Evolutionary conservation across 35 echinoderm and acorn worm species (phyloP), one percentile per base, ranked within the genome.

Genomic region (Lytechinus variegatus): DNA sequence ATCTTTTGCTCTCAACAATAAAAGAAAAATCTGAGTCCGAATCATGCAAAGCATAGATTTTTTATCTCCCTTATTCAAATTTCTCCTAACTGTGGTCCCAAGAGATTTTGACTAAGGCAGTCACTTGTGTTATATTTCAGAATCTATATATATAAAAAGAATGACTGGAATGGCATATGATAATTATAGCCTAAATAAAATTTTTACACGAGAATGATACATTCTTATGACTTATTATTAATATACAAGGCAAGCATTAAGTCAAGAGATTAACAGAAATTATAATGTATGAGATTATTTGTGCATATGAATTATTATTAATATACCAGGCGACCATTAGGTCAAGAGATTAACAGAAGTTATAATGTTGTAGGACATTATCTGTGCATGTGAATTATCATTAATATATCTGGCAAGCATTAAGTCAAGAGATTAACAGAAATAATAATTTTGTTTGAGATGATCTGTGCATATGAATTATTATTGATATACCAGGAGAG

Each of bases 391-490:
- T 90, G 52, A 90, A 90, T 90, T 54, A 13, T 54, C 0, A 90
- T 90, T 90, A 33, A 93, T 93, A 13, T 57, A 27, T 4, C 92
- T 57, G 92, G 28, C 57, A 54, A 93, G 92, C 92, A 10, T 54
- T 93, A 93, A 54, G 91, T 54, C 54, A 54, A 54, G 91, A 93
- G 54, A 55, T 93, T 21, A 93, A 93, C n/a, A n/a, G n/a, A n/a
- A n/a, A 89, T 27, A 89, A 52, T 11, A 89, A 89, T 89, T 1
- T 52, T 52, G 14, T 52, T 52, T 89, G 5, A 33, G 14, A 28
- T n/a, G n/a, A 52, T 27, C 2, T 89, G 9, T 52, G 21, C 11
- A 52, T 28, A 89, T 89, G 52, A 89, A 89, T 89, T 53, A 11
- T 53, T 3, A 89, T 89, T 89, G 87, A 93, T 93, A 11, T 56